phyloP scores from a whole-genome alignment of 2,797 vertebrate species.

The Manis crassicaudata region DNA sequence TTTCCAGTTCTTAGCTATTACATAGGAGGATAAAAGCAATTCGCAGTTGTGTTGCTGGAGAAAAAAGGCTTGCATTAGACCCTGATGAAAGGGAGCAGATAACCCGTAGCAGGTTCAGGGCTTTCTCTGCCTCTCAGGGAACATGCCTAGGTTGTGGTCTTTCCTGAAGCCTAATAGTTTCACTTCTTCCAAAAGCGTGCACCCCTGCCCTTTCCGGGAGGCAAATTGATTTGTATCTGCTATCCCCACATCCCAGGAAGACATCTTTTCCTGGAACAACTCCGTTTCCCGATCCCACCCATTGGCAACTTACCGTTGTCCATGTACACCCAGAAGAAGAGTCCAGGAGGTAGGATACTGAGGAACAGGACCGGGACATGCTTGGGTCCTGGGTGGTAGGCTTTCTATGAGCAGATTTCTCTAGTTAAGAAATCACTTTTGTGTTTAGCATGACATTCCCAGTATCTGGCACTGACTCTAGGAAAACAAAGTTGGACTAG shows the following conservation, averaged over 20 bases:
- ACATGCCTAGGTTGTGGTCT: neutral
- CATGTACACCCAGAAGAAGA: neutral
- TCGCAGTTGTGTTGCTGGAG: neutral
- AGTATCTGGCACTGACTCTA: neutral
- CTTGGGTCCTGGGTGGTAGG: neutral
- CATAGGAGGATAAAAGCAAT: neutral
- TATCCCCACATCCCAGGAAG: neutral
- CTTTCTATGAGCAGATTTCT: neutral
- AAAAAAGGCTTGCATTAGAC: neutral
- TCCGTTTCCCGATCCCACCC: neutral
- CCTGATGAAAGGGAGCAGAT: neutral
- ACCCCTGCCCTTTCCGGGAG: neutral
- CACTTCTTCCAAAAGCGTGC: neutral
- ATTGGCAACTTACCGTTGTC: neutral
- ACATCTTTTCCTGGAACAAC: neutral
- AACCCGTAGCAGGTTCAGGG: neutral
- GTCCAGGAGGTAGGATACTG: neutral
- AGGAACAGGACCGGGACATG: neutral
- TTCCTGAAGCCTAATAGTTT: neutral
- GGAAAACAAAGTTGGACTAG: neutral
- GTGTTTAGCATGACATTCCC: neutral
- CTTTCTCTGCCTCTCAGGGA: neutral
- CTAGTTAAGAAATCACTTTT: conserved; percentile 1
- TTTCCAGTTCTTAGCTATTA: neutral
- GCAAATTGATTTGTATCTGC: neutral